Percentiles rank a stretch among this genome's conserved stretches.
Conservation (phyloP, 2,113 vertebrate genomes). For the Fukomys damarensis region DNA sequence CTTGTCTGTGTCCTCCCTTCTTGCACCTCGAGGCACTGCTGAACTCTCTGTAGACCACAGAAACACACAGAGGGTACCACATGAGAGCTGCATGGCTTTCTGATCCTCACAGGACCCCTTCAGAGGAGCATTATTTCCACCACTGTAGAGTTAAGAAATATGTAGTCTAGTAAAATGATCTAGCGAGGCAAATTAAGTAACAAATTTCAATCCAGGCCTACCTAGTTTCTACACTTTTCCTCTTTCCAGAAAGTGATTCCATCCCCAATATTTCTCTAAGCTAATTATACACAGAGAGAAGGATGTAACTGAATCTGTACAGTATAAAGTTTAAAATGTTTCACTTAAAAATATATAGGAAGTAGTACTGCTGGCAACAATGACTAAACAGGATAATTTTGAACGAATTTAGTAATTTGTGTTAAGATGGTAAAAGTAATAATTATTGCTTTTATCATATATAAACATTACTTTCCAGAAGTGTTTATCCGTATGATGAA, state of each 20-base stretch:
- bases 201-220: background rate
- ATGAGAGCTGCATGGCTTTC: background rate
- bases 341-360: background rate
- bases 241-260: background rate
- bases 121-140: fast-evolving
- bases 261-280: background rate
- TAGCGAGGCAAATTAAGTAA: background rate
- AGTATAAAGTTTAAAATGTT: background rate
- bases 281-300: background rate
- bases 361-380: background rate
- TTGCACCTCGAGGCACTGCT: background rate
- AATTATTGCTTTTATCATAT: background rate
- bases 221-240: background rate
- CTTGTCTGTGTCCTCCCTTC: background rate
- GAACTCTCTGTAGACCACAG: background rate
- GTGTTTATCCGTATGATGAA: conserved; percentile 22
- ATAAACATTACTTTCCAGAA: background rate
- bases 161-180: background rate
- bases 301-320: background rate
- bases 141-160: background rate
- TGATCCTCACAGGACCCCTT: background rate
- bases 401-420: background rate
- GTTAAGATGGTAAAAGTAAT: background rate
- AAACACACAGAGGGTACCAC: no score
- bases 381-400: background rate